A percentile compares a stretch with the other conserved stretches of the same genome.
phyloP scores from a whole-genome alignment of 2,113 vertebrate species.

The Perognathus longimembris region DNA sequence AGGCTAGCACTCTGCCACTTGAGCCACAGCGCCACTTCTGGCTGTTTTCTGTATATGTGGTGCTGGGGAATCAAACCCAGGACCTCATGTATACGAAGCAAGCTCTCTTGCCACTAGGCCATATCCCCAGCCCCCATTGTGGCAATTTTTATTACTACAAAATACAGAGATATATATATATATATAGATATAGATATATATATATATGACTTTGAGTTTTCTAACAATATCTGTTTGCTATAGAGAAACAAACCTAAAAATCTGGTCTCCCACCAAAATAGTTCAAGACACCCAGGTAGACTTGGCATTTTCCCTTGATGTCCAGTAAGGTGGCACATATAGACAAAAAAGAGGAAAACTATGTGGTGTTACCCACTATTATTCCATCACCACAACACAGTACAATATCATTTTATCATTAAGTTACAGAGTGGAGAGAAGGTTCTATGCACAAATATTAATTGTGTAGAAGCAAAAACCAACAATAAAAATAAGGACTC shows the following conservation, averaged over 20 bases:
- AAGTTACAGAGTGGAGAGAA: not conserved
- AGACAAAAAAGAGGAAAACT: not conserved
- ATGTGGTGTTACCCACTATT: not conserved
- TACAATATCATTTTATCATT: not conserved
- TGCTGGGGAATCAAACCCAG: too few species aligned
- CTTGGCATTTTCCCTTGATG: not conserved
- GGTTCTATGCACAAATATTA: not conserved
- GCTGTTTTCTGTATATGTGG: too few species aligned
- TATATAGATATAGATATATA: too few species aligned
- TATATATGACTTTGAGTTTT: conserved; percentile 34
- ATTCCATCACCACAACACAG: not conserved
- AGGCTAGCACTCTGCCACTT: too few species aligned
- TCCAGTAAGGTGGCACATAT: not conserved
- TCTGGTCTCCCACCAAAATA: not conserved
- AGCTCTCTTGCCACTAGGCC: too few species aligned
- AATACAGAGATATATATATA: too few species aligned
- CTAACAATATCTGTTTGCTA: not conserved
- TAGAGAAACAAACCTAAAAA: not conserved
- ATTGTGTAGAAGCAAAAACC: not conserved
- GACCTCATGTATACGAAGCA: too few species aligned
- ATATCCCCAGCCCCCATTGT: too few species aligned
- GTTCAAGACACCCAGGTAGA: not conserved
- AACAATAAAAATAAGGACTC: not conserved
- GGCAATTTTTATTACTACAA: not conserved
- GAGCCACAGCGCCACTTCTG: too few species aligned